Percentiles rank a stretch among this genome's conserved stretches.
Evolutionary conservation across 2,888 invertebrate species (phyloP).

Genomic region (Volucella zonaria): DNA sequence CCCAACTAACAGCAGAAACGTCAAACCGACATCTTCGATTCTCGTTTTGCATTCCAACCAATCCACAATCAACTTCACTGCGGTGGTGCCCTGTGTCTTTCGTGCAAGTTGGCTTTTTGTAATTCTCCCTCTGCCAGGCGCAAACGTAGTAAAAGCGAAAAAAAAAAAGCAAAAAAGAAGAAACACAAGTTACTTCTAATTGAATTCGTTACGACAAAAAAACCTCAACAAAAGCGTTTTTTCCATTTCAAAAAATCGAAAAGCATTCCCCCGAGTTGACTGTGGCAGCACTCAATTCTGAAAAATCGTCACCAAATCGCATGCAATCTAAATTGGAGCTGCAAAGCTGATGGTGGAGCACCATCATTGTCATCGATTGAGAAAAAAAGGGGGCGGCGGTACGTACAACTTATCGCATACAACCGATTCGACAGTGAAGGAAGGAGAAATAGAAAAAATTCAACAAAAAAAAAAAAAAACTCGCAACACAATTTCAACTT

Average conservation of each 20-base stretch:
- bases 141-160: conserved; percentile 62
- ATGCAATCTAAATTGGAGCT: conserved; percentile 52
- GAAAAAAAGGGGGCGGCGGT: conserved; percentile 69
- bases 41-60: conserved; percentile 54
- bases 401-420: conserved; percentile 52
- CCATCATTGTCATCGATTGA: conserved; percentile 73
- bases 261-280: background rate
- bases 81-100: conserved; percentile 56
- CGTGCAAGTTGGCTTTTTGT: conserved; percentile 70
- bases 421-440: background rate
- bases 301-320: background rate
- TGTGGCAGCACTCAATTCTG: background rate
- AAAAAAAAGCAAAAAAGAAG: conserved; percentile 19
- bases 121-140: conserved; percentile 67
- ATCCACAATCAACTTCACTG: conserved; percentile 56
- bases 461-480: conserved; percentile 22
- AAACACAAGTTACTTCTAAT: conserved; percentile 56
- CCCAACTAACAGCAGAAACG: conserved; percentile 7
- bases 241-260: background rate
- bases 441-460: background rate
- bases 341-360: conserved; percentile 69
- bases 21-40: conserved; percentile 51
- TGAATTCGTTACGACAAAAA: conserved; percentile 57
- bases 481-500: conserved; percentile 12
- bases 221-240: conserved; percentile 16